Evolutionary conservation across 2,797 vertebrate species (phyloP).

Genomic region (Halcyon chelicuti): DNA sequence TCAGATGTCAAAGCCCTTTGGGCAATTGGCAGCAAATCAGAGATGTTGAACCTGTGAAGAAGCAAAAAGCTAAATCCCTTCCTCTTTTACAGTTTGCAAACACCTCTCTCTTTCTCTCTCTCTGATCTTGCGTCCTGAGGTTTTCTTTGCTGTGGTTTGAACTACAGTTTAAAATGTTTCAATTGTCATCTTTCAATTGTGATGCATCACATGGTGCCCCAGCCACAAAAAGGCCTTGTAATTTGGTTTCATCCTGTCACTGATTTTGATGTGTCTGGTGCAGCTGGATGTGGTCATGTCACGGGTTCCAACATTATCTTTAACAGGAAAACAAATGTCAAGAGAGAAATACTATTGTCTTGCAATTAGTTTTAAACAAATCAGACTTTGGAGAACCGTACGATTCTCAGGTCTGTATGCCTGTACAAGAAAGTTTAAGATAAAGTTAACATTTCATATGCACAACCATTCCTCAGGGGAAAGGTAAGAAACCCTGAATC

Average conservation of each 20-base stretch:
- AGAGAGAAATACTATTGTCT: slow-evolving; percentile 67
- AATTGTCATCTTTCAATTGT: slow-evolving; percentile 75
- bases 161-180: slow-evolving; percentile 70
- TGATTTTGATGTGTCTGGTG: slow-evolving; percentile 75
- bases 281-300: slow-evolving; percentile 75
- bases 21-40: slow-evolving; percentile 55
- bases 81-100: slow-evolving; percentile 67
- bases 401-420: slow-evolving; percentile 34
- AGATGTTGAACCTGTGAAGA: slow-evolving; percentile 64
- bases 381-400: slow-evolving; percentile 20
- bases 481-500: not conserved
- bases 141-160: slow-evolving; percentile 77
- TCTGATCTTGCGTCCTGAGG: slow-evolving; percentile 72
- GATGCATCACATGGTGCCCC: slow-evolving; percentile 71
- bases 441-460: not conserved
- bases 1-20: slow-evolving; percentile 62
- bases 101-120: slow-evolving; percentile 69
- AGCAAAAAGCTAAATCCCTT: slow-evolving; percentile 54
- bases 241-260: slow-evolving; percentile 74
- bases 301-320: slow-evolving; percentile 73
- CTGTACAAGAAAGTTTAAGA: not conserved
- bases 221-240: slow-evolving; percentile 73
- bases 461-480: not conserved
- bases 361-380: slow-evolving; percentile 63
- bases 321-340: slow-evolving; percentile 75